These are phyloP conservation scores for Brotula barbata DNA, from an alignment of 2,797 vertebrate species.

Conservation along the genomic window DNA sequence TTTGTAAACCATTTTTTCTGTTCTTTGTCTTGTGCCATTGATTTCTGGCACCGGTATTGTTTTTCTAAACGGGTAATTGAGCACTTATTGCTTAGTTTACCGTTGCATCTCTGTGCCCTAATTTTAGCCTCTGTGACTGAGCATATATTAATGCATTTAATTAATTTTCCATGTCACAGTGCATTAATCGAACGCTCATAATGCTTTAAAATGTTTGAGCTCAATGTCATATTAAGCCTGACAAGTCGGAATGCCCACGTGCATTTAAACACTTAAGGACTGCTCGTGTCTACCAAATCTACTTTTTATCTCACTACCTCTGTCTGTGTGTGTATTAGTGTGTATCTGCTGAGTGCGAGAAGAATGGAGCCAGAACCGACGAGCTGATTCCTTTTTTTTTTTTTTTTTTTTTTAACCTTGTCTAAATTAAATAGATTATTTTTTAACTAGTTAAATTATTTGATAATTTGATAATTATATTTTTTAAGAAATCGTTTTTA, in stretches of 20 bases:
- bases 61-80: constrained; percentile 61
- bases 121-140: constrained; percentile 59
- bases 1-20: constrained; percentile 4
- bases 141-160: constrained; percentile 55
- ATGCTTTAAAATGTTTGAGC: constrained; percentile 32
- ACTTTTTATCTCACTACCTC: constrained; percentile 15
- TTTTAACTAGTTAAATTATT: too few species aligned
- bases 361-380: too few species aligned
- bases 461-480: too few species aligned
- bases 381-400: too few species aligned
- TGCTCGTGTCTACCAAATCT: constrained; percentile 20
- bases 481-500: background rate
- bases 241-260: constrained; percentile 36
- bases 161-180: constrained; percentile 53
- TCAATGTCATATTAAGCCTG: constrained; percentile 50
- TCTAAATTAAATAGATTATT: too few species aligned
- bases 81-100: constrained; percentile 55
- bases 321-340: constrained; percentile 7
- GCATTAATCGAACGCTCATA: constrained; percentile 56
- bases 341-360: constrained; percentile 1
- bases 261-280: constrained; percentile 53
- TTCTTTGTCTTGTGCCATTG: constrained; percentile 50
- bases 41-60: constrained; percentile 44
- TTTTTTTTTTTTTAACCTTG: too few species aligned
- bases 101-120: constrained; percentile 45